Evolutionary conservation across 1,140 invertebrate species (phyloP).

Genomic region (Leptinotarsa undecemlineata): DNA sequence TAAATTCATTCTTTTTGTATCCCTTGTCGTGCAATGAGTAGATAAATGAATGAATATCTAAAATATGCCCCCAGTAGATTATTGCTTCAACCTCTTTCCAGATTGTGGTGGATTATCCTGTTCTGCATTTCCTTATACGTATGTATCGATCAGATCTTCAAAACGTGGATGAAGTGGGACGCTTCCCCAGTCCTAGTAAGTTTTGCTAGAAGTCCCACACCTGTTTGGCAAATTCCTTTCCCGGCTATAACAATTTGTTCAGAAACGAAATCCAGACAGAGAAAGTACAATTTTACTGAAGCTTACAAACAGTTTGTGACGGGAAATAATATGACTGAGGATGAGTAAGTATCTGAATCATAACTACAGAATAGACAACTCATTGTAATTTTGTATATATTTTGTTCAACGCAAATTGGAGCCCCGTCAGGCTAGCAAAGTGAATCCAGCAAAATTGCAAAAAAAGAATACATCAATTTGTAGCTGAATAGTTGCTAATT

Average conservation of each 20-base stretch:
- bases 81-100: conserved; percentile 41
- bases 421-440: no score
- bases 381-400: neutral
- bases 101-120: conserved; percentile 60
- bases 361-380: neutral
- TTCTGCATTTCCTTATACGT: conserved; percentile 58
- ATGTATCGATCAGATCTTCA: conserved; percentile 57
- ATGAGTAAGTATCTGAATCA: conserved; percentile 57
- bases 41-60: no score
- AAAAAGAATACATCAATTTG: no score
- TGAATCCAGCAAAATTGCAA: no score
- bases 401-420: neutral
- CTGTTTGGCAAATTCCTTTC: conserved; percentile 63
- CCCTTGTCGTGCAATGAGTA: no score
- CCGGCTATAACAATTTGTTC: conserved; percentile 62
- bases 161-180: conserved; percentile 62
- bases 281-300: conserved; percentile 54
- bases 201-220: conserved; percentile 60
- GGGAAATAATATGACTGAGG: conserved; percentile 55
- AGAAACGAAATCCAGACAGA: conserved; percentile 55
- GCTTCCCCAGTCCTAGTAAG: conserved; percentile 63
- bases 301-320: conserved; percentile 41
- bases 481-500: no score
- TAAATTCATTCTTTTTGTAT: no score
- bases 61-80: no score